Evolutionary conservation across 2,888 invertebrate species (phyloP), one percentile per base, ranked within the genome.

Genomic region (Lymantria dispar): DNA sequence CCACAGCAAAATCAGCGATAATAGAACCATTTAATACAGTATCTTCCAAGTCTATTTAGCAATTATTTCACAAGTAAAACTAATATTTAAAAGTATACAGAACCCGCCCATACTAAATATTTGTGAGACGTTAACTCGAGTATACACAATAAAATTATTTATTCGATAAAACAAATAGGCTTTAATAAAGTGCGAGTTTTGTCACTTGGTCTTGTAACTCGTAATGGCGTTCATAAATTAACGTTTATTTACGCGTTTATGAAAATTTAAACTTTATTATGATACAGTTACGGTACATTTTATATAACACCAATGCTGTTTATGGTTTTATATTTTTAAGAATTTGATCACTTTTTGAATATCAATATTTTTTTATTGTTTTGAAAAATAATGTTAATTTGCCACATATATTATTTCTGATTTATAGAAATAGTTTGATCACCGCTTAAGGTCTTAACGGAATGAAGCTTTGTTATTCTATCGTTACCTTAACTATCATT

Each of bases 151-250:
- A 80, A 83, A 80, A 83, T 80, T 80, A 86, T 85, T 83, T 82
- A 80, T 80, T 76, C 77, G 76, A 84, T 86, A 83, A 85, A 87
- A 88, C 87, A 85, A 87, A 87, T 86, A 85, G 72, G 67, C 65
- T 77, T 71, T 71, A 77, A 78, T 85, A 85, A 81, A 80, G 85
- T 85, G 86, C 80, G 81, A 87, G 74, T 84, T 87, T 87, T 87
- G 85, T 86, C 87, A 76, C 82, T 73, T 62, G 29, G 62, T 68
- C 81, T 74, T 84, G 85, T 83, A 71, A 69, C 56, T 60, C 55
- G 70, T 86, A 85, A 87, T 85, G 76, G 77, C 55, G 47, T 30
- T 56, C 74, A 83, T 86, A 79, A 82, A 85, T 85, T 78, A 75
- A 8, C 7, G 40, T 14, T 14, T 65, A 56, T 45, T 51, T 39